A percentile compares a stretch with the other conserved stretches of the same genome.
These are phyloP conservation scores for Agonum fuliginosum DNA, from an alignment of 2,888 invertebrate genomes.

Conservation along the genomic window DNA sequence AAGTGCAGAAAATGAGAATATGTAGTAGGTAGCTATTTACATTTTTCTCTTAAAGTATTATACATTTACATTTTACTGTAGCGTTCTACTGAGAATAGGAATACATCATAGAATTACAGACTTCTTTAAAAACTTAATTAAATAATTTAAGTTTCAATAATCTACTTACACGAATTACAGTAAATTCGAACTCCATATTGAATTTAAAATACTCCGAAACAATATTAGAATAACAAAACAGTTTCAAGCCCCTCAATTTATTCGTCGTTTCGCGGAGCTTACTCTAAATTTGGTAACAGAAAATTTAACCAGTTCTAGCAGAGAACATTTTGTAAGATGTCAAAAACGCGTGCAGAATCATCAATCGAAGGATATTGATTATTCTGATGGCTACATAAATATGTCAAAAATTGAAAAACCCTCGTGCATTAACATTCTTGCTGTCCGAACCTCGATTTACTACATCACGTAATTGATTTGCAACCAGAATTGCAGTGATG, in stretches of 20 bases:
- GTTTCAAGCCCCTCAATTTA: neutral
- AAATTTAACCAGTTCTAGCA: neutral
- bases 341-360: conserved; percentile 32
- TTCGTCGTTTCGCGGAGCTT: neutral
- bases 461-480: conserved; percentile 4
- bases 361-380: conserved; percentile 37
- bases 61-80: too few species aligned
- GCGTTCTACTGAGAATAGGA: too few species aligned
- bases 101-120: too few species aligned
- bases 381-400: conserved; percentile 3
- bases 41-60: neutral
- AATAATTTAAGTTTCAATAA: too few species aligned
- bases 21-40: too few species aligned
- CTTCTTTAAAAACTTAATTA: too few species aligned
- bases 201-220: neutral
- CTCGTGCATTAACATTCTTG: neutral
- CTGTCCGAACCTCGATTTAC: conserved; percentile 1
- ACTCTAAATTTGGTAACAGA: neutral
- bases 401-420: neutral
- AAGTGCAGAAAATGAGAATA: too few species aligned
- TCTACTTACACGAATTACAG: neutral
- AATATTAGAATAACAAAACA: neutral
- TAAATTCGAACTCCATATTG: neutral
- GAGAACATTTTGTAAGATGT: conserved; percentile 14
- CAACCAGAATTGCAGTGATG: conserved; percentile 7